These are phyloP conservation scores for Spilosoma lubricipeda DNA, from an alignment of 2,888 invertebrate species.

Conservation along the genomic window DNA sequence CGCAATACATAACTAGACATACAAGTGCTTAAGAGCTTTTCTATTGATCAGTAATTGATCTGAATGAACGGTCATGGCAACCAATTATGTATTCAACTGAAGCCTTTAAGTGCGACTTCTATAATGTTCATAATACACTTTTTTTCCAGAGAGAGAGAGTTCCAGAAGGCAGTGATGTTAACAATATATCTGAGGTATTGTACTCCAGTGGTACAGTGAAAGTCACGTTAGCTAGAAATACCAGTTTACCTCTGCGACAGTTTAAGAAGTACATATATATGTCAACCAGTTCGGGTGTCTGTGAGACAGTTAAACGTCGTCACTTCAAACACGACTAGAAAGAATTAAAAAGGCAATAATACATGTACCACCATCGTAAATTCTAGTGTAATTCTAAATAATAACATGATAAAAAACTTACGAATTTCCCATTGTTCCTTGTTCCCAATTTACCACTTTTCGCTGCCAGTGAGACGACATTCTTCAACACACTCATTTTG, in stretches of 20 bases:
- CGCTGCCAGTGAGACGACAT: constrained; percentile 66
- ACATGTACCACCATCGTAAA: not conserved
- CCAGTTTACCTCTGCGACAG: too few species aligned
- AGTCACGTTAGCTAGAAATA: too few species aligned
- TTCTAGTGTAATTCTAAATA: not conserved
- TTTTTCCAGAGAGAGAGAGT: too few species aligned
- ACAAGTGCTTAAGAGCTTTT: not conserved
- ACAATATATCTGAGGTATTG: too few species aligned
- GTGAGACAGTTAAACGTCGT: too few species aligned
- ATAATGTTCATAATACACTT: not conserved
- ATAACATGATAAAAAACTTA: constrained; percentile 36
- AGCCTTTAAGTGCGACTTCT: not conserved
- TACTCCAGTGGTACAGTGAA: too few species aligned
- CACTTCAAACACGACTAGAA: too few species aligned
- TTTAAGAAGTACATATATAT: too few species aligned
- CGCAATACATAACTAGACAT: not conserved
- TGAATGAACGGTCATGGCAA: not conserved
- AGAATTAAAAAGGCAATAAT: too few species aligned
- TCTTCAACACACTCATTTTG: constrained; percentile 74
- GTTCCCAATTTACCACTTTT: constrained; percentile 66
- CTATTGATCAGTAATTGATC: not conserved
- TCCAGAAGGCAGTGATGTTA: too few species aligned
- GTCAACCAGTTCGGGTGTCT: too few species aligned
- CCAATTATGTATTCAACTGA: not conserved
- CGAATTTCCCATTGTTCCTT: constrained; percentile 67